phyloP scores from a whole-genome alignment of 2,888 invertebrate genomes.

The Geophilus truncorum region DNA sequence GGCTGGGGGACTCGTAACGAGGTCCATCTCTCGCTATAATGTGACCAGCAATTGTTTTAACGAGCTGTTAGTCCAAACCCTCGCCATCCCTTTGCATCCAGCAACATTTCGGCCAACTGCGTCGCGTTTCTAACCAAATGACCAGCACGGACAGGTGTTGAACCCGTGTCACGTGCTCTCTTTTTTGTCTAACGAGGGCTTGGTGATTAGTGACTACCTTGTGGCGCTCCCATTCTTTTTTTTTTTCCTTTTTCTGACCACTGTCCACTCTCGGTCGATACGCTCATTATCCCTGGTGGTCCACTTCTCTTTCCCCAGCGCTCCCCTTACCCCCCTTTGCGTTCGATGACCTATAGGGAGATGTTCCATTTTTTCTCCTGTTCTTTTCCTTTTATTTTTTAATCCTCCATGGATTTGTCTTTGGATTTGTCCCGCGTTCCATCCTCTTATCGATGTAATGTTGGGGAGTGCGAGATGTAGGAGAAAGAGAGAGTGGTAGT shows the following conservation, averaged over 20 bases:
- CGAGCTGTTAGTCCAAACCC: slow-evolving; percentile 25
- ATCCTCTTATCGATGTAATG: slow-evolving; percentile 8
- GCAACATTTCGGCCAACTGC: neutral
- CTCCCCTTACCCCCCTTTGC: slow-evolving; percentile 6
- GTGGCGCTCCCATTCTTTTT: slow-evolving; percentile 7
- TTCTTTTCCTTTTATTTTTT: slow-evolving; percentile 3
- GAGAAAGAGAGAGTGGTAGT: neutral
- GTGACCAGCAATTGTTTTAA: slow-evolving; percentile 30
- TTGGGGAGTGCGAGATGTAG: too few species aligned
- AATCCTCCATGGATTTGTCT: slow-evolving; percentile 3
- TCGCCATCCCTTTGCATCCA: neutral
- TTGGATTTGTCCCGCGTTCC: slow-evolving; percentile 10
- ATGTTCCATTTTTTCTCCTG: neutral
- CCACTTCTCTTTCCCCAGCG: slow-evolving; percentile 7
- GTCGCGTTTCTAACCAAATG: neutral
- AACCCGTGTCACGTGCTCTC: slow-evolving; percentile 1
- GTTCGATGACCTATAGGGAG: slow-evolving; percentile 27
- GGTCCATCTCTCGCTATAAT: slow-evolving; percentile 28
- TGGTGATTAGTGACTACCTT: slow-evolving; percentile 21
- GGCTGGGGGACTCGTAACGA: slow-evolving; percentile 14
- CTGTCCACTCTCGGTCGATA: slow-evolving; percentile 21
- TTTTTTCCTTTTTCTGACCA: neutral
- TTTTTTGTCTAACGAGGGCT: slow-evolving; percentile 16
- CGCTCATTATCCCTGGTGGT: slow-evolving; percentile 23
- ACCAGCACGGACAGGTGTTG: neutral